These are phyloP conservation scores for Neodon shergylaensis DNA, from an alignment of 2,113 vertebrate species.

Conservation along the genomic window DNA sequence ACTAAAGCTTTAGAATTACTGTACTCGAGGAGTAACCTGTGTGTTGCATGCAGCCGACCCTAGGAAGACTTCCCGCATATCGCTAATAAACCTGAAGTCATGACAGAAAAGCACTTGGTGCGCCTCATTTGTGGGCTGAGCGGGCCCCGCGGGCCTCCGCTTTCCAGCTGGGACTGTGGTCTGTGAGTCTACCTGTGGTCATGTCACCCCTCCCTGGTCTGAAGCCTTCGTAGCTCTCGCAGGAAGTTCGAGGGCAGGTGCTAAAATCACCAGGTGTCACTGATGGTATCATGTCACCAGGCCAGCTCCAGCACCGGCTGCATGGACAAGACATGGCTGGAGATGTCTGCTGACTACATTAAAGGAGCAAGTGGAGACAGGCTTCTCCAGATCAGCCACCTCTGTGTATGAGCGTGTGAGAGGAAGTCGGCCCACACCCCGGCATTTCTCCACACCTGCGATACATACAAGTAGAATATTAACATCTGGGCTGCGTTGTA, in stretches of 20 bases:
- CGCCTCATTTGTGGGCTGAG: conserved; percentile 73
- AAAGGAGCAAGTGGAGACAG: no score
- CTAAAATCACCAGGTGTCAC: neutral
- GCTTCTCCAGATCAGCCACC: neutral
- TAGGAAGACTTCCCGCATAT: conserved; percentile 86
- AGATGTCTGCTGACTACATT: no score
- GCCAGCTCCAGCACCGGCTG: neutral
- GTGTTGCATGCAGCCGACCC: conserved; percentile 96
- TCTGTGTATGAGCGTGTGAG: neutral
- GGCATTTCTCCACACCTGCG: neutral
- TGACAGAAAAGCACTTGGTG: conserved; percentile 73
- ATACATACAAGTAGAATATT: accelerated
- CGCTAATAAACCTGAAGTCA: conserved; percentile 87
- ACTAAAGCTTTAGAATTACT: conserved; percentile 87
- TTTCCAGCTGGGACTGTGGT: accelerated
- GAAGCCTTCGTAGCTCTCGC: neutral
- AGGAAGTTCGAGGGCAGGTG: neutral
- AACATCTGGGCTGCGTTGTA: neutral
- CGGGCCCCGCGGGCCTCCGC: accelerated
- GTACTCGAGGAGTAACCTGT: conserved; percentile 85
- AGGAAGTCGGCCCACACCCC: neutral
- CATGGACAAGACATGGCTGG: neutral
- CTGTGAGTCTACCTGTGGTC: neutral
- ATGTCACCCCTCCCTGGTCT: accelerated
- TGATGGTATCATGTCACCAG: neutral